Percentiles rank a stretch among this genome's conserved stretches.
phyloP scores from a whole-genome alignment of 2,888 invertebrate genomes.

The Daptonema setosum region DNA sequence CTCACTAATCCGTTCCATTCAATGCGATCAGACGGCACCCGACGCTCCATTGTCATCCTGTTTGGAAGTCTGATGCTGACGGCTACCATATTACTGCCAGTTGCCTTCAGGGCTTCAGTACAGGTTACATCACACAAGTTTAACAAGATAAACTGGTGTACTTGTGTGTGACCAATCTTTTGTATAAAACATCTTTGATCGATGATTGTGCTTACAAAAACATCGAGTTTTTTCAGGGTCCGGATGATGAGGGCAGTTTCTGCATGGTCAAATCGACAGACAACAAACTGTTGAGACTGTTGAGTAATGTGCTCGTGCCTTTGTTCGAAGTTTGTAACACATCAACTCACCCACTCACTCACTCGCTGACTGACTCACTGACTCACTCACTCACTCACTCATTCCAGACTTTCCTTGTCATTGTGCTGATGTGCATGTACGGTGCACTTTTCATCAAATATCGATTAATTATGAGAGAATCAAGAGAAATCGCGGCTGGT shows the following conservation, averaged over 20 bases:
- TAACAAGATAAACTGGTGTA: too few relatives aligned
- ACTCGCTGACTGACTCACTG: too few relatives aligned
- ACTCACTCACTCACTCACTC: neutral
- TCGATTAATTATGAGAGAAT: neutral
- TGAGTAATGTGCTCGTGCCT: too few relatives aligned
- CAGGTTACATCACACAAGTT: too few relatives aligned
- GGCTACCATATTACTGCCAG: neutral
- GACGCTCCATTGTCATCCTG: neutral
- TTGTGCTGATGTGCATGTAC: neutral
- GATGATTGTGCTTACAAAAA: too few relatives aligned
- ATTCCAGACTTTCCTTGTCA: neutral
- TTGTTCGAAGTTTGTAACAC: too few relatives aligned
- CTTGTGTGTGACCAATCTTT: too few relatives aligned
- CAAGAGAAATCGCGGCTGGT: neutral
- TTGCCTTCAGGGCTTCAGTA: too few relatives aligned
- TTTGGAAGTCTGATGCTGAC: neutral
- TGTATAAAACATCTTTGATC: too few relatives aligned
- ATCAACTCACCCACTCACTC: too few relatives aligned
- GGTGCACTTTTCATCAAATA: neutral
- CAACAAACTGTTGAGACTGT: too few relatives aligned
- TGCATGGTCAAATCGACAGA: too few relatives aligned
- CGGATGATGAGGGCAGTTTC: neutral
- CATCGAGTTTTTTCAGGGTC: neutral
- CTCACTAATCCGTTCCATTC: slow-evolving; percentile 1
- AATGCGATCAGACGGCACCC: neutral